phyloP scores from a whole-genome alignment of 92 coral and sea anemone species.

The Siderastrea radians region DNA sequence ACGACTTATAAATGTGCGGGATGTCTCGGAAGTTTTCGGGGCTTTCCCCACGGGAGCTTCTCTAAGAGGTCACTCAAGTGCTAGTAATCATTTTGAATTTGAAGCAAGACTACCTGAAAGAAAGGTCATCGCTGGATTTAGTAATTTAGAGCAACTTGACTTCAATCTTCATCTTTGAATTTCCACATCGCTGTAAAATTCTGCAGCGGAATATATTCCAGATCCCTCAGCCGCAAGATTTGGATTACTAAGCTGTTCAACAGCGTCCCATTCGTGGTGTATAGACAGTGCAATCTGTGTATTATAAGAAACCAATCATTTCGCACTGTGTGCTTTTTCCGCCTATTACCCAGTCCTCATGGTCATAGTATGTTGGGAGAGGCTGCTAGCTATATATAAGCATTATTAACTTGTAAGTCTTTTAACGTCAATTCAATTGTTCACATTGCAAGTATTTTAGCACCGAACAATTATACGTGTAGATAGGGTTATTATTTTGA shows the following conservation, averaged over 20 bases:
- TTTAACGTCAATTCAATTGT: neutral
- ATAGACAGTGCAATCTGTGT: neutral
- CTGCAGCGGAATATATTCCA: neutral
- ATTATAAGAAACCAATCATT: neutral
- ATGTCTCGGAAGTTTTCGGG: neutral
- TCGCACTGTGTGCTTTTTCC: neutral
- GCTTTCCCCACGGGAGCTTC: neutral
- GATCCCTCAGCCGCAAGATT: neutral
- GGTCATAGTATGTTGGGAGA: neutral
- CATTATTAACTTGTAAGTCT: neutral
- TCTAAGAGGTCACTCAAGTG: neutral
- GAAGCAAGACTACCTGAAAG: neutral
- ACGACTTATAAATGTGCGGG: neutral
- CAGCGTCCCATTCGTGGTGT: neutral
- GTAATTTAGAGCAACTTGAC: neutral
- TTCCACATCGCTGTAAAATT: conserved; percentile 3
- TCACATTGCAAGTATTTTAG: neutral
- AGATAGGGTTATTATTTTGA: neutral
- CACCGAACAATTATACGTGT: neutral
- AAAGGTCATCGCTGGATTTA: neutral
- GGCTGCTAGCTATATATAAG: neutral
- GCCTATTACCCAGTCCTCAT: neutral
- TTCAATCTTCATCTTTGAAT: neutral
- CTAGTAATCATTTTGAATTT: neutral
- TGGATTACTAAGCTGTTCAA: neutral